Base-by-base conservation (phyloP, 1,140 invertebrate genomes). In the Mizuhopecten yessoensis region DNA sequence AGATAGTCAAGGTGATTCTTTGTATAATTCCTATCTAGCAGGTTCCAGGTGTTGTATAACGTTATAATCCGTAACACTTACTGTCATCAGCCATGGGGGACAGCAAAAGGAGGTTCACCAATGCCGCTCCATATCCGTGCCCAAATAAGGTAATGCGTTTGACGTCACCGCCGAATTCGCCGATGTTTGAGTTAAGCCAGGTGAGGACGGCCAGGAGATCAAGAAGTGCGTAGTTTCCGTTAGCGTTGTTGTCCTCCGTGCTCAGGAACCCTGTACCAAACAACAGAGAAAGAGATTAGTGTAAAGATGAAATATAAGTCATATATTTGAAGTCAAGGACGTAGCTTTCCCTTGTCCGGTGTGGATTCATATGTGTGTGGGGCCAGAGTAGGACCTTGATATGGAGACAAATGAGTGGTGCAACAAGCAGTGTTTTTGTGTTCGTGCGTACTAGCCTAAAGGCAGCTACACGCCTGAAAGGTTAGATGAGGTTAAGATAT, bases 151-250 rank as follows among this genome's bases (percentile, higher is more conserved):
- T 99, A n/a, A 99, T 98, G 95, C 98, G 99, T 23, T 97, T 97
- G 0, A 98, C 97, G 97, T 99, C 99, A 0, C 99, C 99, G 29
- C 98, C 98, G 95, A 99, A 99, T 90, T 98, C 97, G 1, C 97
- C 98, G 42, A 99, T 98, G 96, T 99, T 99, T 96, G 99, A 98
- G 95, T 99, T 98, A 75, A 99, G 93, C 97, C 97, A 97, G 88
- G 95, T 93, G 10, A 96, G 45, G 0, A 96, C 96, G 0, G 98
- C 98, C 94, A 99, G 98, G 96, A 99, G 98, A 96, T 99, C 99
- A 98, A 99, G 98, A 29, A 99, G 97, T 0, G 99, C 99, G 96
- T 99, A 99, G 97, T 99, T 99, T 29, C 98, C 93, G 98, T 98
- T 86, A 97, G 98, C 93, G 97, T 97, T 90, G 45, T 98, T 97